Base-by-base conservation (phyloP, 2,797 vertebrate species). In the Parauchenoglanis ngamensis region DNA sequence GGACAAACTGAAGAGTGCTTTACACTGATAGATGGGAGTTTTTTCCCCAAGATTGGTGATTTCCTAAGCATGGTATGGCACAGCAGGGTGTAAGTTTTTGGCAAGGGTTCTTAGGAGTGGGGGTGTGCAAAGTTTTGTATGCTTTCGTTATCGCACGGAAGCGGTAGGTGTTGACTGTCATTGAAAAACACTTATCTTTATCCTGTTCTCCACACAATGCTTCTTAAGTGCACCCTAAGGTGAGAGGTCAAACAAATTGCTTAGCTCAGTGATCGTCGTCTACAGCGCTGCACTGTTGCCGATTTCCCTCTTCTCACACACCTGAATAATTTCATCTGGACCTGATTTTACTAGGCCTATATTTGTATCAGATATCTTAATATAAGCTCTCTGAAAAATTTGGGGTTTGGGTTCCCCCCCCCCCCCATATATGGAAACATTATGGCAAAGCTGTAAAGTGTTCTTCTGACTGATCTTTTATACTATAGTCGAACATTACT, bases 71-170 rank as follows among this genome's bases (percentile, higher is more conserved):
- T 81, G 57, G 5, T 63, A 81, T 17, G 35, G 35, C 11, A 31
- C 4, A 8, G 56, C 54, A 85, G 25, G 25, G 11, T 56, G 28
- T 68, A 54, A 70, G 65, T 79, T n/a, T 52, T 63, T 31, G 76
- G 52, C 31, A 13, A 68, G 81, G 63, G 83, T 61, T 87, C 67
- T 56, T 54, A n/a, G 35, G 61, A 68, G 61, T 17, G 59, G 67
- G 77, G n/a, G 35, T 61, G 21, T 77, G 28, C 28, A 67, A 77
- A 31, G 46, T 63, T 73, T 57, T 40, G 84, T 54, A 59, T 65
- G 83, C n/a, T 61, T 65, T 87, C 85, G 83, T 88, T 85, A 85
- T 88, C 56, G 80, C 23, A 31, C 65, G 83, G 83, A 88, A 88
- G 35, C 4, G 23, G 87, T 85, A 85, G 84, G 68, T 68, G 78